Evolutionary conservation across 2,888 invertebrate genomes (phyloP).

Genomic region (Spatulosminthurus flaviceps): DNA sequence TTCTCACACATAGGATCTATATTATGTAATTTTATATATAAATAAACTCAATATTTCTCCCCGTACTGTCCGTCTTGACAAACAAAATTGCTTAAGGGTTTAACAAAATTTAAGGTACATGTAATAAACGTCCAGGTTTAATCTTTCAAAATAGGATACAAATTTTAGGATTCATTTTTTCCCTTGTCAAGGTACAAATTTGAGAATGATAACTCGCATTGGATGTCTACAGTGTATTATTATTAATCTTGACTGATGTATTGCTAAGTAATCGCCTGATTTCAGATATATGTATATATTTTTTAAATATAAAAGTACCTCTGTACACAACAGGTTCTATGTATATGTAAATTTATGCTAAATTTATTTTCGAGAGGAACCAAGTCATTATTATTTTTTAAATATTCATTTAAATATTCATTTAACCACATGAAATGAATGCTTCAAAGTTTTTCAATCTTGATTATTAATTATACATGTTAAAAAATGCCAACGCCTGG

Average conservation of each 20-base stretch:
- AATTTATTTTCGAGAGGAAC: no score
- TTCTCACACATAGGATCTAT: background rate
- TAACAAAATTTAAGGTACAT: slow-evolving; percentile 43
- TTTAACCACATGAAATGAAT: no score
- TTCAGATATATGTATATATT: no score
- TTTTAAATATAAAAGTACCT: no score
- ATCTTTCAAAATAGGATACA: slow-evolving; percentile 41
- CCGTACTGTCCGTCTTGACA: background rate
- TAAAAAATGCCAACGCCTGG: no score
- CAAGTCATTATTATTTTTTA: no score
- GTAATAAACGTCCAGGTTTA: slow-evolving; percentile 42
- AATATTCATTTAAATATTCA: no score
- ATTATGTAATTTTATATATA: background rate
- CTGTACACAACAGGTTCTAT: no score
- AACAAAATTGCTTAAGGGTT: slow-evolving; percentile 16
- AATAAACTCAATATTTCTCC: slow-evolving; percentile 7
- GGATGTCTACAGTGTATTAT: background rate
- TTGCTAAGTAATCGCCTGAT: background rate
- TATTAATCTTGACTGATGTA: background rate
- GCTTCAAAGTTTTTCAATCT: no score
- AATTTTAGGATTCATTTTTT: slow-evolving; percentile 29
- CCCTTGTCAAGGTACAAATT: slow-evolving; percentile 30
- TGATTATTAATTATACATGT: no score
- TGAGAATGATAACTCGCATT: slow-evolving; percentile 21
- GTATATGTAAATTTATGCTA: no score